Evolutionary conservation across 2,888 invertebrate genomes (phyloP).

Genomic region (Lasioglossum zephyrum): DNA sequence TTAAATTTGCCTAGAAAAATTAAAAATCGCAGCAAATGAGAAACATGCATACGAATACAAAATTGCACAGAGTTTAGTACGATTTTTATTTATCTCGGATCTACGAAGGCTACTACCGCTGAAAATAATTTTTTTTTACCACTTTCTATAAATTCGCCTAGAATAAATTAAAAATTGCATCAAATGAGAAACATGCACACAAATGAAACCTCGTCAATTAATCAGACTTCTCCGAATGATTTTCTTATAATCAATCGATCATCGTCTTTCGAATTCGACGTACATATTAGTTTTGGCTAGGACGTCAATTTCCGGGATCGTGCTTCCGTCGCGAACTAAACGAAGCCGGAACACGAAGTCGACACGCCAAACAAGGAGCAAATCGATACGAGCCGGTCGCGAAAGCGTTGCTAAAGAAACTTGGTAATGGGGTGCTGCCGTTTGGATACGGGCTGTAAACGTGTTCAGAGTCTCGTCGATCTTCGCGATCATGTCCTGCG

Average conservation of each 20-base stretch:
- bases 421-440: conserved; percentile 26
- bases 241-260: not conserved
- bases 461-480: conserved; percentile 11
- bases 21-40: too few relatives aligned
- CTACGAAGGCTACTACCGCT: too few relatives aligned
- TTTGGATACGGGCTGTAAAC: conserved; percentile 63
- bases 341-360: not conserved
- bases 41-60: too few relatives aligned
- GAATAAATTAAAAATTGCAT: too few relatives aligned
- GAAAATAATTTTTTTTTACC: too few relatives aligned
- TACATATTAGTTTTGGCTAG: not conserved
- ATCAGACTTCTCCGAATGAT: not conserved
- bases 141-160: too few relatives aligned
- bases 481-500: conserved; percentile 43
- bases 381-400: conserved; percentile 54
- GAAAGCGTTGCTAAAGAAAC: conserved; percentile 69
- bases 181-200: too few relatives aligned
- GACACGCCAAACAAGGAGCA: not conserved
- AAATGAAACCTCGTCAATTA: too few relatives aligned
- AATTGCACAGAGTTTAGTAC: too few relatives aligned
- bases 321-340: not conserved
- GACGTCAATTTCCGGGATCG: not conserved
- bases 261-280: not conserved
- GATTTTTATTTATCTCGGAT: too few relatives aligned
- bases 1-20: too few relatives aligned